Evolutionary conservation across 2,113 vertebrate genomes (phyloP).

Genomic region (Nycticorax nycticorax): DNA sequence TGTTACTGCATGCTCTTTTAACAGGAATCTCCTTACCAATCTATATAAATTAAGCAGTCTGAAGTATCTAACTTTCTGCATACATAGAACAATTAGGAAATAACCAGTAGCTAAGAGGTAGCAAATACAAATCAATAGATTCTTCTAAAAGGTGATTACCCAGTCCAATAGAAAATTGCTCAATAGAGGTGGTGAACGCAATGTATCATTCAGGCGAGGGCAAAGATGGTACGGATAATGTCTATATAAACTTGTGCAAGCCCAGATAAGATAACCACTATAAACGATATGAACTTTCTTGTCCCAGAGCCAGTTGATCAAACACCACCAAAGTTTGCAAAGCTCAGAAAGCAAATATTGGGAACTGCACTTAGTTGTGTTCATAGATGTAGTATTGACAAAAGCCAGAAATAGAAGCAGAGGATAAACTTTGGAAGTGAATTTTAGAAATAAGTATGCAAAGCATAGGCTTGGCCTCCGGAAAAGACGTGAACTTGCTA

Average conservation of each 20-base stretch:
- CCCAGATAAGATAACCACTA: not conserved
- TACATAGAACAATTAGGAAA: not conserved
- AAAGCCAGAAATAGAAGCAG: not conserved
- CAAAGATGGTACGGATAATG: accelerated
- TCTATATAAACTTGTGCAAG: not conserved
- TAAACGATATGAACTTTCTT: not conserved
- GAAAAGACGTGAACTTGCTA: not conserved
- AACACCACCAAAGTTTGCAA: not conserved
- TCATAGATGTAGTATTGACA: not conserved
- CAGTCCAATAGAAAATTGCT: not conserved
- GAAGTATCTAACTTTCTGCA: not conserved
- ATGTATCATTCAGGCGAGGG: not conserved
- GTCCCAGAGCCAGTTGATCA: not conserved
- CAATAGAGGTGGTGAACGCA: not conserved
- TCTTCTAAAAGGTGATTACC: not conserved
- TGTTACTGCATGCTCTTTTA: not conserved
- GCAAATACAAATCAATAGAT: not conserved
- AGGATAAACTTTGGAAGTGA: not conserved
- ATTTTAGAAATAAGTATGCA: not conserved
- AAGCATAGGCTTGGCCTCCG: not conserved
- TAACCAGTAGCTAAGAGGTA: not conserved
- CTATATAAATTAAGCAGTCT: not conserved
- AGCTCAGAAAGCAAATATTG: not conserved
- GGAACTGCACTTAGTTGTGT: not conserved
- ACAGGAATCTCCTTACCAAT: not conserved